Conservation (phyloP, 2,797 vertebrate species). For the Potorous gilbertii region DNA sequence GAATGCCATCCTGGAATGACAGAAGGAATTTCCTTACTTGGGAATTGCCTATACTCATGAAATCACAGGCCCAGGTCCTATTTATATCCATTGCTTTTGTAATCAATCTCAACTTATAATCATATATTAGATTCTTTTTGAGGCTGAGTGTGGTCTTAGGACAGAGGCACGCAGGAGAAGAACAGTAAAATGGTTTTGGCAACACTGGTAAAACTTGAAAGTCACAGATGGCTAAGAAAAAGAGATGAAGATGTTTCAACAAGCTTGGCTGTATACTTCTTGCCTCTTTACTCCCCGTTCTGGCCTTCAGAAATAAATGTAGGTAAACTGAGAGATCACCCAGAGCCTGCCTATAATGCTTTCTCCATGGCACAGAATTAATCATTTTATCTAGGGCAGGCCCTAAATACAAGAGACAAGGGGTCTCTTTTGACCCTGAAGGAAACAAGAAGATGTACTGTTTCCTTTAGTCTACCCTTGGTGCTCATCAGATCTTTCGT, state of each 20-base stretch:
- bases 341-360: constrained; percentile 26
- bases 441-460: background rate
- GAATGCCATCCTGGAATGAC: background rate
- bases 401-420: background rate
- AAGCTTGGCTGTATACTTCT: constrained; percentile 35
- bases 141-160: background rate
- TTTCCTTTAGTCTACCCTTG: constrained; percentile 27
- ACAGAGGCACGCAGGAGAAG: background rate
- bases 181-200: background rate
- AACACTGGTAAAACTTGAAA: background rate
- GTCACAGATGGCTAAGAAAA: background rate
- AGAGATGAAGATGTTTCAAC: background rate
- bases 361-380: background rate
- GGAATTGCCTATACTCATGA: background rate
- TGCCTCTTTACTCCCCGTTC: background rate
- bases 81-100: background rate
- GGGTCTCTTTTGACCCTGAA: background rate
- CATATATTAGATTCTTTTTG: background rate
- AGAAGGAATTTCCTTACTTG: background rate
- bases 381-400: background rate
- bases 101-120: background rate
- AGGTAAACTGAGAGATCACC: constrained; percentile 52
- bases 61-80: background rate
- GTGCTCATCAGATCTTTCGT: constrained; percentile 24
- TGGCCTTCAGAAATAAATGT: constrained; percentile 27